phyloP scores from a whole-genome alignment of 2,113 vertebrate species.

The Jaculus jaculus region DNA sequence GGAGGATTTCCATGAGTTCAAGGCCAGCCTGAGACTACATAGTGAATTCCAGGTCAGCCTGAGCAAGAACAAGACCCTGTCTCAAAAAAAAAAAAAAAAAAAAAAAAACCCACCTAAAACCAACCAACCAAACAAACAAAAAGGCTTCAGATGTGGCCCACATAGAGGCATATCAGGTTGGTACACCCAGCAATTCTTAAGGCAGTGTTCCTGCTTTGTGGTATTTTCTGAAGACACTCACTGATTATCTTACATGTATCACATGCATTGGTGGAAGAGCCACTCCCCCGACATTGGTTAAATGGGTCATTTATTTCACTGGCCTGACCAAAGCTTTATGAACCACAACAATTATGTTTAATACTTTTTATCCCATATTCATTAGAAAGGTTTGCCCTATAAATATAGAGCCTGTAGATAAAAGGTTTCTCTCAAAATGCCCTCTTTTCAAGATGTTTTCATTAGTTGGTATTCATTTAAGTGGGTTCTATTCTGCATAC shows the following conservation, averaged over 20 bases:
- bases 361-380: constrained; percentile 83
- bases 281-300: constrained; percentile 74
- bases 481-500: constrained; percentile 67
- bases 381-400: constrained; percentile 86
- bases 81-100: too few species aligned
- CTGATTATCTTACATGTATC: constrained; percentile 73
- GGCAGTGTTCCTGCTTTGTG: constrained; percentile 67
- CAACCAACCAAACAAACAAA: too few species aligned
- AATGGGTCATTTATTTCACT: constrained; percentile 83
- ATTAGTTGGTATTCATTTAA: constrained; percentile 84
- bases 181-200: neutral
- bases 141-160: too few species aligned
- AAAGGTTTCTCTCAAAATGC: constrained; percentile 83
- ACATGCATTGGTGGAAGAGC: constrained; percentile 78
- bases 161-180: too few species aligned
- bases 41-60: too few species aligned
- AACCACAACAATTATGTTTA: constrained; percentile 87
- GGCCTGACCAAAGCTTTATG: constrained; percentile 83
- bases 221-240: constrained; percentile 75
- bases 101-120: too few species aligned
- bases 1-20: too few species aligned
- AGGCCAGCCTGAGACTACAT: too few species aligned
- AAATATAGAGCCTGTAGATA: constrained; percentile 85
- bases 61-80: too few species aligned
- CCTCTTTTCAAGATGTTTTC: constrained; percentile 81